Base-by-base conservation (phyloP, 2,888 invertebrate genomes). In the Eupithecia centaureata region DNA sequence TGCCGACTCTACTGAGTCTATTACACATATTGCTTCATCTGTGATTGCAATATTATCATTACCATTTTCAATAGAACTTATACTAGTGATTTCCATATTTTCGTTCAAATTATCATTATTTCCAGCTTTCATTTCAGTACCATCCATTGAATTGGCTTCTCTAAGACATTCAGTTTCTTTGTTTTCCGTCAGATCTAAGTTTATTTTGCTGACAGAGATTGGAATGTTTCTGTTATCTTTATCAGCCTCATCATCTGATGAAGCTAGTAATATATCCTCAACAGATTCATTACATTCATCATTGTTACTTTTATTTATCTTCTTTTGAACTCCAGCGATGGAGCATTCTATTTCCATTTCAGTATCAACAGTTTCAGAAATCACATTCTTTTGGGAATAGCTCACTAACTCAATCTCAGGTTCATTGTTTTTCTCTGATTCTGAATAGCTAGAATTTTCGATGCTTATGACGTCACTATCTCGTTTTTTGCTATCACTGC, bases 401-500 rank as follows among this genome's bases (percentile, higher is more conserved):
- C 61, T 63, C n/a, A 47, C 42, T 13, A 61, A 15, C 38, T 70
- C 70, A 61, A 58, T 70, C 70, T 60, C 62, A 47, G 56, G 76
- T 74, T 68, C 67, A 64, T 75, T 71, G 72, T 79, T 79, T 59
- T 76, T 70, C 73, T 91, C 91, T 7, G 84, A 82, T 78, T 91
- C 92, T 18, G 92, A 91, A 71, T 85, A 89, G 79, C 89, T 92
- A 3, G 92, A 92, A 76, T 92, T 88, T 83, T 91, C 92, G 73
- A 92, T 91, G 72, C 92, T 92, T 27, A 92, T 90, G 18, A 92
- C 84, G 71, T 88, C 88, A 75, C 79, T 78, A 0, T 62, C 51
- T 32, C 73, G 77, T 58, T 76, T 81, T 68, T 75, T 79, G 65
- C 73, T 78, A 22, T 85, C 85, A 69, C 81, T 82, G 61, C 82